Evolutionary conservation across 1,140 invertebrate genomes (phyloP), one percentile per base, ranked within the genome.

Genomic region (Cydia pomonella): DNA sequence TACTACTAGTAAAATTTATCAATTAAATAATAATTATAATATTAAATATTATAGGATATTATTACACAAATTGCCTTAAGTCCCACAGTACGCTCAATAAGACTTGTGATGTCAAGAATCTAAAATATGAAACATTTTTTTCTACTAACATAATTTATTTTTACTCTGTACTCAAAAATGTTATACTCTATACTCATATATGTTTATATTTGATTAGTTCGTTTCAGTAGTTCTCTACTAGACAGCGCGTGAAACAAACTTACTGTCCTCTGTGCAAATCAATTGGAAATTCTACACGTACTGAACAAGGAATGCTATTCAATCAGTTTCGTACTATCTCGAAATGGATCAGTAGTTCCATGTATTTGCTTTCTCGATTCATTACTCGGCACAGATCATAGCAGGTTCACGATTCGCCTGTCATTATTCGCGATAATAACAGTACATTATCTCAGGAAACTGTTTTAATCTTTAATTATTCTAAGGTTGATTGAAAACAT

Each of bases 301-400:
- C 47, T 3, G 47, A 50, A 50, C 47, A 50, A 16, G 63, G 63
- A 66, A 66, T 66, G 63, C 25, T 66, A 66, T 66, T 66, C 63
- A 66, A 66, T 66, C 63, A 66, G 27, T 66, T 66, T 66, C n/a
- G 23, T 16, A 66, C 27, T 66, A 66, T 66, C 63, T 33, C 27
- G 6, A 66, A 66, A 66, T 66, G 63, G 27, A 66, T 66, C 63
- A 29, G 27, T 66, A 25, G 59, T 63, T 66, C 25, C 63, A 63
- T 27, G 59, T 27, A n/a, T 66, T 66, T 27, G 63, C 25, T 66
- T 66, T 66, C 25, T 66, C 63, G 63, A 12, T 29, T 66, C 27
- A 66, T 66, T 66, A 66, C 25, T 66, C n/a, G 47, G 6, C 47
- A n/a, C 47, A 50, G 47, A 50, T 6, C 3, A 7, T n/a, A 18